Evolutionary conservation across 1,140 invertebrate species (phyloP).

Genomic region (Nasonia giraulti): DNA sequence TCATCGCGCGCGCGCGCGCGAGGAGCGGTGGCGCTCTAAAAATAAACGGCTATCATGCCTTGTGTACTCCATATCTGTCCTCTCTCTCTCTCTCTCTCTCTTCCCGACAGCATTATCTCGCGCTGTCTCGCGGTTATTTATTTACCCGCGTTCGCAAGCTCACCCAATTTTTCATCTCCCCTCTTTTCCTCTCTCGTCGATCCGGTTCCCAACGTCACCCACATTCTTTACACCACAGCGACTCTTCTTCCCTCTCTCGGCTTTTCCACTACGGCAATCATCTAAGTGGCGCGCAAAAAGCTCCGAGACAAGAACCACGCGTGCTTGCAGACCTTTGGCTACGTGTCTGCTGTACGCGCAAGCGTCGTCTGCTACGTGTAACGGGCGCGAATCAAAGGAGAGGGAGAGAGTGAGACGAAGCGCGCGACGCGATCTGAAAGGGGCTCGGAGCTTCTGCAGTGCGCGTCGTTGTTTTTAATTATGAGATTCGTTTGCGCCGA

Average conservation of each 20-base stretch:
- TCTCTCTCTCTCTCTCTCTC: background rate
- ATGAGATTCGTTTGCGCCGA: conserved; percentile 11
- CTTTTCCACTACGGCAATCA: conserved; percentile 50
- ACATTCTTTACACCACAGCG: background rate
- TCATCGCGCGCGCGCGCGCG: no score
- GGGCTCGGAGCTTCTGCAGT: no score
- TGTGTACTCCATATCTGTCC: background rate
- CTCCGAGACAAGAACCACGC: background rate
- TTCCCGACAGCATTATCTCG: background rate
- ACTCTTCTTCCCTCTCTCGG: background rate
- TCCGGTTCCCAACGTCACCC: conserved; percentile 2
- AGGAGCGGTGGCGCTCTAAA: background rate
- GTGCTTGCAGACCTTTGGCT: background rate
- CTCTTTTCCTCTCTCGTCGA: background rate
- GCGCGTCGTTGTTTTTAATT: conserved; percentile 35
- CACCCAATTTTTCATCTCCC: conserved; percentile 14
- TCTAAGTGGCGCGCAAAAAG: conserved; percentile 49
- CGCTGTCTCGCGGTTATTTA: background rate
- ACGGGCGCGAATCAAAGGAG: background rate
- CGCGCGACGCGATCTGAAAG: background rate
- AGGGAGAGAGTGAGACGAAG: background rate
- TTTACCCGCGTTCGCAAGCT: background rate
- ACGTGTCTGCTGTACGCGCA: background rate
- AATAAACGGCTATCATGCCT: background rate
- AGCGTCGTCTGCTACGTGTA: background rate